A percentile compares a stretch with the other conserved stretches of the same genome.
phyloP scores from a whole-genome alignment of 2,888 invertebrate species.

The Pristionchus japonicus region DNA sequence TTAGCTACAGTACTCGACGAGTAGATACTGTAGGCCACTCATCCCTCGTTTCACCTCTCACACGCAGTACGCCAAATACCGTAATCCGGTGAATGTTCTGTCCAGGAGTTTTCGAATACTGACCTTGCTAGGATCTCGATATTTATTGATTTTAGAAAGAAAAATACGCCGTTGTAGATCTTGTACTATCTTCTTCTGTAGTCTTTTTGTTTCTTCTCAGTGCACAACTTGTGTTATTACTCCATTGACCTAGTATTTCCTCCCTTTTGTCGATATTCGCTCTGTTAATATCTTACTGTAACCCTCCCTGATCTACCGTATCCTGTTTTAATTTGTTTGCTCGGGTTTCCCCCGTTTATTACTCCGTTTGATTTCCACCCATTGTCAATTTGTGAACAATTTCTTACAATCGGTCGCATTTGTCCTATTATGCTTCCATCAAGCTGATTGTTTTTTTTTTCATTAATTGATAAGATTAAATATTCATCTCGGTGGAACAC shows the following conservation, averaged over 20 bases:
- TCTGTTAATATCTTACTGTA: neutral
- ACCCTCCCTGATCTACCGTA: neutral
- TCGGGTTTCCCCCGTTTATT: neutral
- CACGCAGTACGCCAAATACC: constrained; percentile 21
- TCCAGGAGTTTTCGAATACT: constrained; percentile 1
- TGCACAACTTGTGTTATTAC: neutral
- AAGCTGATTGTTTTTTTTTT: too few relatives aligned
- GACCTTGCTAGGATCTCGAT: neutral
- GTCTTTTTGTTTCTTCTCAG: neutral
- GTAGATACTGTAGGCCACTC: constrained; percentile 17
- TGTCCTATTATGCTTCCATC: too few relatives aligned
- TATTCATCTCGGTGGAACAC: too few relatives aligned
- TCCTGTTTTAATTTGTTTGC: neutral
- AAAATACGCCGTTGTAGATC: neutral
- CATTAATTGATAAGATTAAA: too few relatives aligned
- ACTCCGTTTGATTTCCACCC: neutral
- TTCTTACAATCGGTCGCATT: neutral
- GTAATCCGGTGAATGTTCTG: neutral
- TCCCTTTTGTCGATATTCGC: neutral
- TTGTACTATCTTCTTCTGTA: neutral
- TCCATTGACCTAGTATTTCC: neutral
- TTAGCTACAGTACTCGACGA: constrained; percentile 2
- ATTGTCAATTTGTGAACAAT: neutral
- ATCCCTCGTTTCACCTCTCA: neutral
- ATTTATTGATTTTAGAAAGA: neutral